Evolutionary conservation across 2,888 invertebrate species (phyloP).

Genomic region (Drosophila antonietae): DNA sequence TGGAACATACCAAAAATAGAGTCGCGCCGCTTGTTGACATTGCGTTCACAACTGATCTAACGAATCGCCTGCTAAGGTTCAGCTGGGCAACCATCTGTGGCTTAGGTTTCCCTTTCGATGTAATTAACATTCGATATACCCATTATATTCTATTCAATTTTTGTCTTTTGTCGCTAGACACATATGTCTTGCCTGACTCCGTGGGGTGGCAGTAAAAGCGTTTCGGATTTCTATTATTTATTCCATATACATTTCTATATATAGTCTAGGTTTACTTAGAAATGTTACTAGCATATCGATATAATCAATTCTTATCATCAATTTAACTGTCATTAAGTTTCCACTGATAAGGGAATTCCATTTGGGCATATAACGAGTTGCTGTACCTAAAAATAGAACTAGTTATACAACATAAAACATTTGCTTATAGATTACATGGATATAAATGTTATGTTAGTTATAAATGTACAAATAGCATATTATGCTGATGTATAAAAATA

Average conservation of each 20-base stretch:
- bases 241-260: not conserved
- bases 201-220: not conserved
- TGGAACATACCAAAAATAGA: not conserved
- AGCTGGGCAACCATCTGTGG: not conserved
- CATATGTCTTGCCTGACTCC: not conserved
- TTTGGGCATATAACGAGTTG: not conserved
- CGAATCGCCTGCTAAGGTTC: not conserved
- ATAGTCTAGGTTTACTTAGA: not conserved
- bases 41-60: not conserved
- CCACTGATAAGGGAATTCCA: constrained; percentile 2
- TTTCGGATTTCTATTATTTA: constrained; percentile 12
- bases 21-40: constrained; percentile 1
- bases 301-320: constrained; percentile 4
- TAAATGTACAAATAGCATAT: not conserved
- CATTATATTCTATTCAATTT: not conserved
- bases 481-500: not conserved
- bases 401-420: not conserved
- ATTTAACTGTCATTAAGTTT: not conserved
- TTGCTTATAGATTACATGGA: not conserved
- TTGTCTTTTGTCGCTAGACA: not conserved
- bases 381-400: not conserved
- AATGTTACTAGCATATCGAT: not conserved
- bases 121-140: constrained; percentile 37
- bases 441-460: not conserved
- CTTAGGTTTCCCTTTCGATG: constrained; percentile 3